Evolutionary conservation across 2,797 vertebrate genomes (phyloP).

Genomic region (Labroides dimidiatus): DNA sequence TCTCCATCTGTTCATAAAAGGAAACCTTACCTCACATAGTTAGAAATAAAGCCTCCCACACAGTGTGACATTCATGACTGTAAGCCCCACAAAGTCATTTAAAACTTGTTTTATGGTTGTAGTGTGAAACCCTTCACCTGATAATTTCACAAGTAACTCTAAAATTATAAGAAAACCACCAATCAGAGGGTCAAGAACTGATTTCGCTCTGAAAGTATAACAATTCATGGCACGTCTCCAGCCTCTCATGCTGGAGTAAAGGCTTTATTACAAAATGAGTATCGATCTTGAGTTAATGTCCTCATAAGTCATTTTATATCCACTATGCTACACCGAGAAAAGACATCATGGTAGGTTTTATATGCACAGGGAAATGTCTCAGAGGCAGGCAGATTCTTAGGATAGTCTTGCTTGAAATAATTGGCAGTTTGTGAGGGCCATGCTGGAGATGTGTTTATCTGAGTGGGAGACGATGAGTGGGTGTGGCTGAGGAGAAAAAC

Average conservation of each 20-base stretch:
- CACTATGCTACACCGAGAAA: background rate
- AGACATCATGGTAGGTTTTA: background rate
- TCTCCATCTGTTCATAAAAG: no score
- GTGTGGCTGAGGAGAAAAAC: slow-evolving; percentile 6
- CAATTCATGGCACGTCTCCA: background rate
- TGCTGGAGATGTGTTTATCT: background rate
- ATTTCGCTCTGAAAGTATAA: background rate
- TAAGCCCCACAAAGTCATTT: background rate
- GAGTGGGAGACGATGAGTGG: slow-evolving; percentile 19
- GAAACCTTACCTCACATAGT: no score
- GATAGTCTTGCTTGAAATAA: slow-evolving; percentile 12
- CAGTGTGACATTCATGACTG: background rate
- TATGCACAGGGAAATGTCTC: background rate
- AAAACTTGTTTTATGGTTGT: background rate
- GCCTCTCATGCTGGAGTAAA: background rate
- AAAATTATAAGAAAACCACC: background rate
- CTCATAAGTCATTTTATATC: background rate
- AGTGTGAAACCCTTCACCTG: background rate
- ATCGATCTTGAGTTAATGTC: background rate
- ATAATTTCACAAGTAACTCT: background rate
- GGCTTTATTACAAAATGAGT: slow-evolving; percentile 4
- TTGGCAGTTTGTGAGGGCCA: background rate
- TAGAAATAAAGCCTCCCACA: no score
- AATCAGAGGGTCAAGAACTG: background rate
- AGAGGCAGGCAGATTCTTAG: background rate